phyloP scores from a whole-genome alignment of 2,113 vertebrate genomes.

The Hemiprocne comata region DNA sequence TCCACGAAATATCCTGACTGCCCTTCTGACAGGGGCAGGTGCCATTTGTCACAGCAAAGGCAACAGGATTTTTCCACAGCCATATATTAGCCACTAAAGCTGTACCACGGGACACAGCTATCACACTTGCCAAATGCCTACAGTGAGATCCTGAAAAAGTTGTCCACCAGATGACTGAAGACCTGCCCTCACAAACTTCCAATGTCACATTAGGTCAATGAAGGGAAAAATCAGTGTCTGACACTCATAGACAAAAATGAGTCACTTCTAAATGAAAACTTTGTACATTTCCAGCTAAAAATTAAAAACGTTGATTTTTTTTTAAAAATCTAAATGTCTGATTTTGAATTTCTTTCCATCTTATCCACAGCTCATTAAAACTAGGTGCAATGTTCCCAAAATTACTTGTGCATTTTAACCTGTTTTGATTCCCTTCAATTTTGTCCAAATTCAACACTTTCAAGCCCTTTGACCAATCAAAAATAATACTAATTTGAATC shows the following conservation, averaged over 20 bases:
- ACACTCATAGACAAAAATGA: neutral
- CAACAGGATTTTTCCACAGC: neutral
- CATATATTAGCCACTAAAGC: neutral
- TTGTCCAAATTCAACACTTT: neutral
- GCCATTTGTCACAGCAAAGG: neutral
- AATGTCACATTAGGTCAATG: neutral
- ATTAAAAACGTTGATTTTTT: neutral
- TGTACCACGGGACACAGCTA: neutral
- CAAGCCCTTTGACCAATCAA: neutral
- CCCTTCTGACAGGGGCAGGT: neutral
- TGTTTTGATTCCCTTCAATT: neutral
- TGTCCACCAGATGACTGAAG: neutral
- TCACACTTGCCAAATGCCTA: neutral
- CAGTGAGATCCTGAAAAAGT: neutral
- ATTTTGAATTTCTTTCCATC: neutral
- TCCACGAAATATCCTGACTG: neutral
- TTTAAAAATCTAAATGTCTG: neutral
- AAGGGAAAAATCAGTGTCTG: neutral
- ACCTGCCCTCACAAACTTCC: neutral
- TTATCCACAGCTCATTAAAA: conserved; percentile 8
- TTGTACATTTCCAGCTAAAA: neutral
- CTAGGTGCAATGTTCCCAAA: neutral
- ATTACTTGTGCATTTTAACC: neutral
- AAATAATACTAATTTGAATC: neutral
- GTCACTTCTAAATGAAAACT: neutral